phyloP scores from a whole-genome alignment of 2,888 invertebrate species.

The Maniola hyperantus region DNA sequence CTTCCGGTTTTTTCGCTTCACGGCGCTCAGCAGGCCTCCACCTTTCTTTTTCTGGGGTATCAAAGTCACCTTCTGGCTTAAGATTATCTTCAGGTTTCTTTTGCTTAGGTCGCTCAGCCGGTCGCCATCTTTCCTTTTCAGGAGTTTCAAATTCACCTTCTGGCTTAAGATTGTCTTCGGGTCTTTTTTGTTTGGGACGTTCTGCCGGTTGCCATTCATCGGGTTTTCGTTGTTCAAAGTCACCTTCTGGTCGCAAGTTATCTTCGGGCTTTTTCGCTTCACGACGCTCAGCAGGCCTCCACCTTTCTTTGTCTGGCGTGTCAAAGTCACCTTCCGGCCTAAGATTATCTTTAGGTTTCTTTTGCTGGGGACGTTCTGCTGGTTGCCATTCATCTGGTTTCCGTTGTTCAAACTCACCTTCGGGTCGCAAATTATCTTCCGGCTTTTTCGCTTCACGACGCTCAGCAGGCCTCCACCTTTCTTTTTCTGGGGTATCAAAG shows the following conservation, averaged over 20 bases:
- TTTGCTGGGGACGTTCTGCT: constrained; percentile 60
- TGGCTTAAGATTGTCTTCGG: constrained; percentile 77
- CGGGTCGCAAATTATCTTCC: constrained; percentile 77
- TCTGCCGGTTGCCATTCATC: constrained; percentile 78
- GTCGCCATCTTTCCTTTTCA: constrained; percentile 61
- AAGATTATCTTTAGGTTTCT: constrained; percentile 79
- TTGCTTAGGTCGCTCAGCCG: constrained; percentile 58
- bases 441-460: constrained; percentile 71
- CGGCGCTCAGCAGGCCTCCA: constrained; percentile 67
- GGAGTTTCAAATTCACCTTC: constrained; percentile 73
- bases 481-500: constrained; percentile 66
- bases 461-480: constrained; percentile 78
- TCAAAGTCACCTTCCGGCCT: constrained; percentile 76
- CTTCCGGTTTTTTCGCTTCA: constrained; percentile 46
- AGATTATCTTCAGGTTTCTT: constrained; percentile 60
- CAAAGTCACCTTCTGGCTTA: constrained; percentile 74
- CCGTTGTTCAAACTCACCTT: constrained; percentile 74
- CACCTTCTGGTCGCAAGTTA: constrained; percentile 82
- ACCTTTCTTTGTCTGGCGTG: constrained; percentile 58
- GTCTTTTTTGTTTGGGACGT: constrained; percentile 62
- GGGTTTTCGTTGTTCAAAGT: constrained; percentile 68
- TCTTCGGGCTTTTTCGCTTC: constrained; percentile 81
- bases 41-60: constrained; percentile 58
- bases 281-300: constrained; percentile 76
- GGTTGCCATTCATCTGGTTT: constrained; percentile 63